Evolutionary conservation across 2,888 invertebrate species (phyloP).

Genomic region (Boloria euphrosyne): DNA sequence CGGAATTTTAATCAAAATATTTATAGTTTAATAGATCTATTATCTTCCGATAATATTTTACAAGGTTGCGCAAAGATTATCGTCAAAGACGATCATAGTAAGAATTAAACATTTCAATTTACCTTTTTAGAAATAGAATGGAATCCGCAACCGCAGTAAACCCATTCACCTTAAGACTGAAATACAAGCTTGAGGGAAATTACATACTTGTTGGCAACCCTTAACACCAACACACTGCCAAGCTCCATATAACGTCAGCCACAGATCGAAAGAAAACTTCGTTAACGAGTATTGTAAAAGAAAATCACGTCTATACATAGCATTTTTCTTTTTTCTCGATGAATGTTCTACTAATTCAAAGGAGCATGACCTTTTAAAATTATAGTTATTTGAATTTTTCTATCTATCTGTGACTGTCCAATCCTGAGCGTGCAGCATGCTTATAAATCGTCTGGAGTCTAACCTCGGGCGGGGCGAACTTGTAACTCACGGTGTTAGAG

Average conservation of each 20-base stretch:
- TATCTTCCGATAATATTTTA: conserved; percentile 9
- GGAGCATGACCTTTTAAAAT: background rate
- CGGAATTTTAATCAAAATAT: background rate
- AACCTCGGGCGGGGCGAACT: conserved; percentile 84
- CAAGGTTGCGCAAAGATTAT: conserved; percentile 8
- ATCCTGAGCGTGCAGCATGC: conserved; percentile 75
- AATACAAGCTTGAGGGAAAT: conserved; percentile 35
- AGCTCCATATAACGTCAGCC: conserved; percentile 59
- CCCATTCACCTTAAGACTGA: conserved; percentile 36
- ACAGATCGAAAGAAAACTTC: conserved; percentile 13
- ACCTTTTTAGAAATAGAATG: conserved; percentile 21
- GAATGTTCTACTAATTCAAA: background rate
- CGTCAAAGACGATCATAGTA: background rate
- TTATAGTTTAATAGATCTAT: background rate
- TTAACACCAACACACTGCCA: conserved; percentile 74
- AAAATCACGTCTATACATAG: background rate
- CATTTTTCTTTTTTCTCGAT: no score
- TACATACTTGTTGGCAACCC: conserved; percentile 61
- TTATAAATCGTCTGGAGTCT: conserved; percentile 63
- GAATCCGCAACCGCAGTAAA: conserved; percentile 36
- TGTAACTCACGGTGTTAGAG: conserved; percentile 84
- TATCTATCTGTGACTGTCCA: conserved; percentile 18
- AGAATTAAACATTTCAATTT: conserved; percentile 17
- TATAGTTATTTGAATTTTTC: conserved; percentile 17
- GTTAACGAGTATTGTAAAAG: conserved; percentile 1